Evolutionary conservation across 2,797 vertebrate species (phyloP), one percentile per base, ranked within the genome.

Genomic region (Danio kyathit): DNA sequence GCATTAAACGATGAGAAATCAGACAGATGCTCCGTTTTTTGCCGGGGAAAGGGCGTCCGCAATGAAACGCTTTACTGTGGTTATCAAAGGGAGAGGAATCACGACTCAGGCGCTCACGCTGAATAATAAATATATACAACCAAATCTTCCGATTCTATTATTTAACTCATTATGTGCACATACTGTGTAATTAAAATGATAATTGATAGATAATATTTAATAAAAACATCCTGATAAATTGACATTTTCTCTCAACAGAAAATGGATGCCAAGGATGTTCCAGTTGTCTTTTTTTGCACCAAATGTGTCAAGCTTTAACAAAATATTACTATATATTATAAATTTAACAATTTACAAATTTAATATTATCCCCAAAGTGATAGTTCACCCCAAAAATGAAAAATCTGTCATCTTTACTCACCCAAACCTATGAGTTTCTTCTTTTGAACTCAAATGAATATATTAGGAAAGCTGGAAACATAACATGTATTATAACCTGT

Each of bases 31-130:
- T 40, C 16, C 14, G 44, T 29, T 51, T 40, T 19, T 29, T 46
- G 52, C 17, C 12, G 17, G 9, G n/a, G 48, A 57, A 57, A 5
- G 63, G 7, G 41, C 43, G 14, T 29, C 49, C 17, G 74, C 61
- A 6, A 10, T 29, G 17, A 44, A 57, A 48, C 16, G 21, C 72
- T 49, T 40, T 1, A 21, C 49, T 14, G 14, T 76, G 52, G 14
- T 38, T 40, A n/a, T 40, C 57, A 41, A 74, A 74, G 59, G 43
- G 43, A 12, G 52, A 46, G 10, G 41, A 77, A 76, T 57, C 63
- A 77, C 75, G 63, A 66, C 63, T 21, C 74, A n/a, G 48, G 41
- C 40, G 7, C 51, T 54, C 48, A 5, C 17, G 12, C 38, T 3
- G 21, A 1, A 61, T 17, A 63, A 49, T 17, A 49, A 14, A 38